A percentile compares a stretch with the other conserved stretches of the same genome.
Evolutionary conservation across 2,888 invertebrate genomes (phyloP).

Genomic region (Polyommatus iphigenia): DNA sequence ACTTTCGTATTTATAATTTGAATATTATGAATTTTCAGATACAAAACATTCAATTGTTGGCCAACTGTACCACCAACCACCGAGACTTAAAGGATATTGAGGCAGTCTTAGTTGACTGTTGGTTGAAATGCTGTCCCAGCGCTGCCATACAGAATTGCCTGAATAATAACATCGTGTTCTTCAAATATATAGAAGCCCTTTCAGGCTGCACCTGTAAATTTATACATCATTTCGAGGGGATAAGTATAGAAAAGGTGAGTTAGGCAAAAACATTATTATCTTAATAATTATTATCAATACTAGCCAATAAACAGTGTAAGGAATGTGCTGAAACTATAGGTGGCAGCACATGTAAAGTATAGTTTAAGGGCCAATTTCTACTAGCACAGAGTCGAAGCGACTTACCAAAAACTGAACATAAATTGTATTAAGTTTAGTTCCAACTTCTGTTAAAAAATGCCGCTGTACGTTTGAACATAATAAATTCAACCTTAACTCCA

Average conservation of each 20-base stretch:
- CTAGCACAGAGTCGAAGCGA: no score
- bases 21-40: conserved; percentile 49
- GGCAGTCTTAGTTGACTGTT: conserved; percentile 48
- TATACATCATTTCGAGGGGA: conserved; percentile 42
- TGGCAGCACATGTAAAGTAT: no score
- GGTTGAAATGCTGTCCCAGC: conserved; percentile 56
- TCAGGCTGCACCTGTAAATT: conserved; percentile 49
- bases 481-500: no score
- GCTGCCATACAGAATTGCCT: conserved; percentile 22
- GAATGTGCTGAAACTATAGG: no score
- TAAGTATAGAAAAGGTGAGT: background rate
- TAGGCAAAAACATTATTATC: background rate
- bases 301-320: no score
- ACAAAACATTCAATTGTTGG: conserved; percentile 51
- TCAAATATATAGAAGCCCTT: conserved; percentile 54
- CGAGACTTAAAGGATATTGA: conserved; percentile 46
- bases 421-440: no score
- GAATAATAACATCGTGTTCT: conserved; percentile 48
- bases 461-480: no score
- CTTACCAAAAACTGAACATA: no score
- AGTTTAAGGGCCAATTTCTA: no score
- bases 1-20: background rate
- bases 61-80: conserved; percentile 52
- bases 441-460: no score
- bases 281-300: background rate